These are phyloP conservation scores for Pomacea canaliculata DNA, from an alignment of 2,888 invertebrate genomes.

Conservation along the genomic window DNA sequence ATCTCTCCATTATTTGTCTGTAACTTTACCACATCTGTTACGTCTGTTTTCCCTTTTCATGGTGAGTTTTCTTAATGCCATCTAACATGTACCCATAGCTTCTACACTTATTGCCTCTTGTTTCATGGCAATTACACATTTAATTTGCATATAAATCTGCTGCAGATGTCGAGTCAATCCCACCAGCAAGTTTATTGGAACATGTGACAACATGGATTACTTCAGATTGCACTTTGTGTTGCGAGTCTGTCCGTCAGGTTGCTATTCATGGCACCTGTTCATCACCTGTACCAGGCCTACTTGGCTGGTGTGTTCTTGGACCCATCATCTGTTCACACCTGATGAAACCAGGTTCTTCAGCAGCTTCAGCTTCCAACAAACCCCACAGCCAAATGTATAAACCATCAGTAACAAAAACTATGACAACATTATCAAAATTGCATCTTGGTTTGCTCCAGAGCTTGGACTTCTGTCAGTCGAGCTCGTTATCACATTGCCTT, in stretches of 20 bases:
- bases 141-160: background rate
- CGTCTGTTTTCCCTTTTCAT: slow-evolving; percentile 78
- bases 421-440: slow-evolving; percentile 50
- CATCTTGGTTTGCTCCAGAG: slow-evolving; percentile 57
- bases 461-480: slow-evolving; percentile 40
- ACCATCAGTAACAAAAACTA: slow-evolving; percentile 2
- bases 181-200: slow-evolving; percentile 50
- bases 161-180: slow-evolving; percentile 50
- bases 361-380: background rate
- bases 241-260: slow-evolving; percentile 58
- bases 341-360: background rate
- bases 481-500: slow-evolving; percentile 36
- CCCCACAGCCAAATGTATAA: background rate
- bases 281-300: slow-evolving; percentile 59
- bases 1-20: slow-evolving; percentile 88
- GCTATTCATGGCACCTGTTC: slow-evolving; percentile 54
- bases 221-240: slow-evolving; percentile 57
- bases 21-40: slow-evolving; percentile 87
- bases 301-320: slow-evolving; percentile 60
- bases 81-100: background rate
- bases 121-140: background rate
- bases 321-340: slow-evolving; percentile 43
- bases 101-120: too few species aligned
- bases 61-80: slow-evolving; percentile 43
- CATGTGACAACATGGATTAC: slow-evolving; percentile 61